Percentiles rank a stretch among this genome's conserved stretches.
Evolutionary conservation across 2,797 vertebrate genomes (phyloP).

Genomic region (Jordanella pulchra): DNA sequence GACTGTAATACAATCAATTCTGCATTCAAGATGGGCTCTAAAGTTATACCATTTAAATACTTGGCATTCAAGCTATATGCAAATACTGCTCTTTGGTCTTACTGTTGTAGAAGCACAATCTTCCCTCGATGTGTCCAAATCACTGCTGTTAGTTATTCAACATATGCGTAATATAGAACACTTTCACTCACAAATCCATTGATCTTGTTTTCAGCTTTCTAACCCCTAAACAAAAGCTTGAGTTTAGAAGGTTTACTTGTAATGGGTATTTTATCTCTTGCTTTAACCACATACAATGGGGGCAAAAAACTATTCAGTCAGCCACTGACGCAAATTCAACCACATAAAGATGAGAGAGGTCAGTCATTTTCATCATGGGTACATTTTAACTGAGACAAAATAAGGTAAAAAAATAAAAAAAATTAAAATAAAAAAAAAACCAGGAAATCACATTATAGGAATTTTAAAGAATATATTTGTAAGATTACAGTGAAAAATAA

Average conservation of each 20-base stretch:
- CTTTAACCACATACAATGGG: neutral
- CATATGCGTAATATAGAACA: slow-evolving; percentile 48
- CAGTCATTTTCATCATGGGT: too few species aligned
- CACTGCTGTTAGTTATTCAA: slow-evolving; percentile 30
- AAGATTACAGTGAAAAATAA: too few species aligned
- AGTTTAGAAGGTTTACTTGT: neutral
- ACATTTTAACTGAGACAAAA: too few species aligned
- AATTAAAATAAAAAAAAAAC: too few species aligned
- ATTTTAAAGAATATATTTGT: too few species aligned
- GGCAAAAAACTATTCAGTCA: too few species aligned
- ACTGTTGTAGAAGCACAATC: slow-evolving; percentile 22
- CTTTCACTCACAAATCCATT: slow-evolving; percentile 16
- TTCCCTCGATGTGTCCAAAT: slow-evolving; percentile 13
- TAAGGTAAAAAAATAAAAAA: too few species aligned
- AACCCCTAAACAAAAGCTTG: neutral
- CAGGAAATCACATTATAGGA: too few species aligned
- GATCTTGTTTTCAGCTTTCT: neutral
- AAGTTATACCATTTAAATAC: slow-evolving; percentile 53
- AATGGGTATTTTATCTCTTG: neutral
- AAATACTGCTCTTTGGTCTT: slow-evolving; percentile 52
- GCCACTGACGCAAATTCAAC: too few species aligned
- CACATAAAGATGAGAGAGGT: too few species aligned
- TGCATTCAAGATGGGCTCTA: slow-evolving; percentile 55
- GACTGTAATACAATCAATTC: slow-evolving; percentile 74
- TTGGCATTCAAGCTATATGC: slow-evolving; percentile 65